A percentile compares a stretch with the other conserved stretches of the same genome.
Conservation (phyloP, 2,113 vertebrate species). For the Xyrauchen texanus region DNA sequence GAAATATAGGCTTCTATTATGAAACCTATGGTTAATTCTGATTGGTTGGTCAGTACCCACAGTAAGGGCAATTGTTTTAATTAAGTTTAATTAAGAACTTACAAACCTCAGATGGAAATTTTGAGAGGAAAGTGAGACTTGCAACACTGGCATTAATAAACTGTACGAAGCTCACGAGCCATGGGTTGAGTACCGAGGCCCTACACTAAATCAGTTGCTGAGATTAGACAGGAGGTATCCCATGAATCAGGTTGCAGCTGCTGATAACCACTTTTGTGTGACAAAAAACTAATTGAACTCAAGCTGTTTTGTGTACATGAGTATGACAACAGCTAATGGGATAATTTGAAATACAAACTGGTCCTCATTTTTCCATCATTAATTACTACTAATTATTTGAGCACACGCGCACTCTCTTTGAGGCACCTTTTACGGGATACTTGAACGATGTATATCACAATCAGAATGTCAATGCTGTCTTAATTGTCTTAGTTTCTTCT, state of each 20-base stretch:
- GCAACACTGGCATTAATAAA: neutral
- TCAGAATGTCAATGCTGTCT: conserved; percentile 38
- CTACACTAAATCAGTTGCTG: conserved; percentile 43
- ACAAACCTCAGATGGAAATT: neutral
- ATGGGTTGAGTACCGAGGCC: neutral
- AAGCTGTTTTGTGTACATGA: conserved; percentile 97
- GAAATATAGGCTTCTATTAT: too few species aligned
- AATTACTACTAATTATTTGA: conserved; percentile 99
- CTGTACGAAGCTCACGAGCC: neutral
- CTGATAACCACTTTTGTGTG: conserved; percentile 87
- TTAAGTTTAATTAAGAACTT: too few species aligned
- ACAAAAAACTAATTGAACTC: conserved; percentile 94
- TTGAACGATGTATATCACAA: conserved; percentile 57
- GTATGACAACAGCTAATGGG: conserved; percentile 99
- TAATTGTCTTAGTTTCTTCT: conserved; percentile 3
- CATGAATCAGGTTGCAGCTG: conserved; percentile 60
- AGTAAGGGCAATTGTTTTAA: too few species aligned
- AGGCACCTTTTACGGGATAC: conserved; percentile 83
- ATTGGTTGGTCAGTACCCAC: too few species aligned
- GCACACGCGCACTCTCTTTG: conserved; percentile 91
- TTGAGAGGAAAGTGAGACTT: neutral
- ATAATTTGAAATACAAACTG: conserved; percentile 99
- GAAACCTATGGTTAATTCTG: too few species aligned
- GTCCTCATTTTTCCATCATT: conserved; percentile 98
- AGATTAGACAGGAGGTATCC: conserved; percentile 53